Base-by-base conservation (phyloP, 2,888 invertebrate genomes). In the Eumacrocentrus americanus region DNA sequence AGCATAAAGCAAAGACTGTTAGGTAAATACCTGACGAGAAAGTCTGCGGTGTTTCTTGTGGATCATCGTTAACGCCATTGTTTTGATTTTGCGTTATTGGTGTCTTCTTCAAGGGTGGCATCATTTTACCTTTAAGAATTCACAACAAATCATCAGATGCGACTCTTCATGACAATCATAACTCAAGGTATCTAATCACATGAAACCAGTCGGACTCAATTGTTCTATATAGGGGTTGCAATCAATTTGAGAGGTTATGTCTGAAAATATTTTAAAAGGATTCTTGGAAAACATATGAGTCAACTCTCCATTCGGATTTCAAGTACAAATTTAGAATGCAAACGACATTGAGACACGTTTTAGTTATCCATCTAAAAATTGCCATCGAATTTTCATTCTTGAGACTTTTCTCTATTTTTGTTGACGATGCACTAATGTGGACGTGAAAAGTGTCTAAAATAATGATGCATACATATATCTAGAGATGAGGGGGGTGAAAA, bases 251-350 rank as follows among this genome's bases (percentile, higher is more conserved):
- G 42, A 42, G 42, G 42, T 42, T 42, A 42, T 11, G 20, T 18
- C 20, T 4, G 9, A 18, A 18, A 16, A 42, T 11, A 42, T 20
- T n/a, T 9, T n/a, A 18, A 18, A 2, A 18, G 18, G 20, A 42
- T 18, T 42, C 20, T 16, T 6, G 5, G 5, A 18, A 18, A 42
- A 42, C 20, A 42, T n/a, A 18, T 42, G 42, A 42, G 20, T 42
- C 42, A 20, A 11, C 42, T 11, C 42, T n/a, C n/a, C n/a, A 12
- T 20, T 6, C 6, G 20, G 20, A 18, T 42, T 11, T n/a, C n/a
- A 42, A 20, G 20, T 42, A 42, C 20, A 42, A 20, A 42, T 42
- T 42, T n/a, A n/a, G n/a, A n/a, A n/a, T n/a, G n/a, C n/a, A n/a
- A n/a, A n/a, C n/a, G 7, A 18, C 40, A 40, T 40, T 16, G 40